A percentile compares a stretch with the other conserved stretches of the same genome.
Conservation (phyloP, 1,140 invertebrate species). For the Agrilus planipennis region DNA sequence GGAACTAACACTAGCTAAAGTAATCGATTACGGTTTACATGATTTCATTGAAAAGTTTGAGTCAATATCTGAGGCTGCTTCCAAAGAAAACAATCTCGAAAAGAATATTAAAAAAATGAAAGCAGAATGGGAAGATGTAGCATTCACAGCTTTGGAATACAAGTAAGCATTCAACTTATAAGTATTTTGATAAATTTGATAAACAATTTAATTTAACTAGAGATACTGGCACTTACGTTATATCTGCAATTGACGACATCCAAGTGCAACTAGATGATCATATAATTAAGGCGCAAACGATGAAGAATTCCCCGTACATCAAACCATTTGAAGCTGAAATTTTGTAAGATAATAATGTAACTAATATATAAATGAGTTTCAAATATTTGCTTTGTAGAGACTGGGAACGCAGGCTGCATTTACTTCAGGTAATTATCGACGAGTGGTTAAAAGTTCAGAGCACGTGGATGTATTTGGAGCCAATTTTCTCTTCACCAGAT, state of each 20-base stretch:
- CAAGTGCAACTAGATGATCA: slow-evolving; percentile 93
- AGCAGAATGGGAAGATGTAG: slow-evolving; percentile 79
- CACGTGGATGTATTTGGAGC: slow-evolving; percentile 95
- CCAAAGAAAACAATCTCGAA: slow-evolving; percentile 89
- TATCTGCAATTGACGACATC: slow-evolving; percentile 88
- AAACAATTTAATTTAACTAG: slow-evolving; percentile 35
- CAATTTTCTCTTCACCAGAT: slow-evolving; percentile 94
- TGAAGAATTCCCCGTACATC: slow-evolving; percentile 94
- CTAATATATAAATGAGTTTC: neutral
- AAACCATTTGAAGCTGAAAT: slow-evolving; percentile 83
- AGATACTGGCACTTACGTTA: slow-evolving; percentile 84
- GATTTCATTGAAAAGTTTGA: slow-evolving; percentile 92
- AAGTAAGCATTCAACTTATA: slow-evolving; percentile 33
- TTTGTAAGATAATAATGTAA: slow-evolving; percentile 42
- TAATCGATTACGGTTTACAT: slow-evolving; percentile 85
- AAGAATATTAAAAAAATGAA: slow-evolving; percentile 84
- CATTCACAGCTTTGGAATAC: slow-evolving; percentile 65
- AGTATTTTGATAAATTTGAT: slow-evolving; percentile 8
- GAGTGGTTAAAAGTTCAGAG: slow-evolving; percentile 93
- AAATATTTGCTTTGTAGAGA: slow-evolving; percentile 35
- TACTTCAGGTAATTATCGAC: slow-evolving; percentile 85
- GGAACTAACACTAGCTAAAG: slow-evolving; percentile 72
- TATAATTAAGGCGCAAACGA: slow-evolving; percentile 92
- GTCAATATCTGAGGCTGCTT: slow-evolving; percentile 84
- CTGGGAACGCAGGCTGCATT: slow-evolving; percentile 66